Evolutionary conservation across 53 echinoderm and acorn worm genomes (phyloP).

Genomic region (Hippasteria phrygiana): DNA sequence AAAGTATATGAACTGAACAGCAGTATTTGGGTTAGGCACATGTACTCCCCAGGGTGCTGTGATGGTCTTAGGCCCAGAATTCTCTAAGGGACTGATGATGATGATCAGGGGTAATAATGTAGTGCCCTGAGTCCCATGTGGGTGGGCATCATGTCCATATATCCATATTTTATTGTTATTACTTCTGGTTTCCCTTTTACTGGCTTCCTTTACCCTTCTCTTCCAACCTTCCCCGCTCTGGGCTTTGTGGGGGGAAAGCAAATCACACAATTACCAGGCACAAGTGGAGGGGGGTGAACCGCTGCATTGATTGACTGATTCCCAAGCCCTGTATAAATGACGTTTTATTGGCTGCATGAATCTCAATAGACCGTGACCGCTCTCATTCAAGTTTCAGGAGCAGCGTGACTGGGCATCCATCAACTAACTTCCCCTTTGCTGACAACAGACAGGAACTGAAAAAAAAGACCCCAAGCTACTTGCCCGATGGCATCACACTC

Average conservation of each 20-base stretch:
- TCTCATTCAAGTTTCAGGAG: constrained; percentile 19
- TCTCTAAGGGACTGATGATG: no score
- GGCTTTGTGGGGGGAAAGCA: not conserved
- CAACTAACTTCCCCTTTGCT: constrained; percentile 25
- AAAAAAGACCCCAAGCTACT: not conserved
- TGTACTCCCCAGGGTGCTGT: no score
- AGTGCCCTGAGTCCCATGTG: no score
- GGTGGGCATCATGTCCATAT: no score
- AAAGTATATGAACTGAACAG: no score
- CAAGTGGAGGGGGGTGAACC: not conserved
- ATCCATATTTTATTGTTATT: no score
- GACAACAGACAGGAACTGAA: constrained; percentile 18
- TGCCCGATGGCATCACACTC: not conserved
- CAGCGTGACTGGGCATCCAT: constrained; percentile 44
- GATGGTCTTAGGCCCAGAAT: no score
- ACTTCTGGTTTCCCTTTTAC: no score
- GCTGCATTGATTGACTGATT: not conserved
- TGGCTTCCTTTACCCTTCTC: not conserved
- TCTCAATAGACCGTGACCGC: constrained; percentile 38
- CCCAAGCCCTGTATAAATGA: constrained; percentile 11
- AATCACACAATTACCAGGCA: constrained; percentile 26
- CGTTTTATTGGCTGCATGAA: constrained; percentile 29
- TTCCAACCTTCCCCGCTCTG: not conserved
- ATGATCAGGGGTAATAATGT: no score
- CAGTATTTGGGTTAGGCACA: no score